These are phyloP conservation scores for Metallyticus violacea DNA, from an alignment of 2,888 invertebrate species.

Conservation along the genomic window DNA sequence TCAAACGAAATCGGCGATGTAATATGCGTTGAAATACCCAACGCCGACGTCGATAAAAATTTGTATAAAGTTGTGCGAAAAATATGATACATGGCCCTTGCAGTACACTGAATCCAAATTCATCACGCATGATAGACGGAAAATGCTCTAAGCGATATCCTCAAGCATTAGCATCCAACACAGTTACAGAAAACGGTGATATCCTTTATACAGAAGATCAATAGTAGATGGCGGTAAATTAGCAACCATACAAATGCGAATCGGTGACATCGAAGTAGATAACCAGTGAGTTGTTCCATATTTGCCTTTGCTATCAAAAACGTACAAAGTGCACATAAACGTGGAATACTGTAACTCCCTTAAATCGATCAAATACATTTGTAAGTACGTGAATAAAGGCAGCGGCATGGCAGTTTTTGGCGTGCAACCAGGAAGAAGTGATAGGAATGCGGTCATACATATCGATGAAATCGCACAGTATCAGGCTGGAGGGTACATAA, in stretches of 20 bases:
- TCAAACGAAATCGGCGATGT: constrained; percentile 36
- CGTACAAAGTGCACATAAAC: constrained; percentile 26
- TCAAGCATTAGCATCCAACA: background rate
- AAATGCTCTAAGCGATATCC: constrained; percentile 18
- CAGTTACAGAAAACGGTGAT: constrained; percentile 11
- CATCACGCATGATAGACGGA: constrained; percentile 9
- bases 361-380: constrained; percentile 39
- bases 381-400: constrained; percentile 36
- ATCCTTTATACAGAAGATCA: constrained; percentile 18
- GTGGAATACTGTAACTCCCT: constrained; percentile 38
- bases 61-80: constrained; percentile 34
- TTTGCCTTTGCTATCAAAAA: constrained; percentile 21
- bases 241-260: background rate
- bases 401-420: constrained; percentile 37
- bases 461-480: constrained; percentile 23
- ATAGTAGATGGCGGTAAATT: background rate
- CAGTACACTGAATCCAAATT: constrained; percentile 33
- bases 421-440: constrained; percentile 22
- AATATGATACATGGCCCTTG: constrained; percentile 39
- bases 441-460: constrained; percentile 16
- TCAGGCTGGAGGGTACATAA: constrained; percentile 20
- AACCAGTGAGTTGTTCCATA: constrained; percentile 42
- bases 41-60: constrained; percentile 32
- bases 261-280: constrained; percentile 34
- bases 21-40: constrained; percentile 38